phyloP scores from a whole-genome alignment of 2,113 vertebrate genomes.

The Danionella cerebrum region DNA sequence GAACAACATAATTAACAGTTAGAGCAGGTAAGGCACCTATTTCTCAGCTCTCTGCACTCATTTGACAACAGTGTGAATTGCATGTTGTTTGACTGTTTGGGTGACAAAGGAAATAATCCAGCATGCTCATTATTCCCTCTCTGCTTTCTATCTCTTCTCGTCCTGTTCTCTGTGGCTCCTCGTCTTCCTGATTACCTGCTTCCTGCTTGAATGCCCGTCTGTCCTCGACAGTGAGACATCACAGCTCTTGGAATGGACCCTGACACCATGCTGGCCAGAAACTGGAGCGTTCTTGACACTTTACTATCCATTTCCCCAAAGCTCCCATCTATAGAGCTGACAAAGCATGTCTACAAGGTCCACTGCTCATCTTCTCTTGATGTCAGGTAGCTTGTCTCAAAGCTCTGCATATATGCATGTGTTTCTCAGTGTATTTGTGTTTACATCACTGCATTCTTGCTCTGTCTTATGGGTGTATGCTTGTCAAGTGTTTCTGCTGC shows the following conservation, averaged over 20 bases:
- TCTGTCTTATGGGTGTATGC: background rate
- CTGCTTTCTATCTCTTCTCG: constrained; percentile 7
- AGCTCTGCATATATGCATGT: constrained; percentile 11
- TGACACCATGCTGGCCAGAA: constrained; percentile 28
- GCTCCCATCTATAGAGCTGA: constrained; percentile 28
- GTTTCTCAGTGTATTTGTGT: constrained; percentile 1
- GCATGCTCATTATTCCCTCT: constrained; percentile 18
- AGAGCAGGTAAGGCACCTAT: no score
- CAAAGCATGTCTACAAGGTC: constrained; percentile 34
- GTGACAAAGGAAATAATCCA: constrained; percentile 13
- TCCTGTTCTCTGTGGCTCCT: constrained; percentile 12
- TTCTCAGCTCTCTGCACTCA: background rate
- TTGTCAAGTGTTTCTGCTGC: constrained; percentile 12
- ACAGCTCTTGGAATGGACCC: constrained; percentile 22
- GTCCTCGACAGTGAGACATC: constrained; percentile 40
- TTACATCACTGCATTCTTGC: background rate
- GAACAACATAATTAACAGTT: no score
- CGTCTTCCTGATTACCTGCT: constrained; percentile 26
- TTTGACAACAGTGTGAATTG: background rate
- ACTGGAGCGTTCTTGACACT: constrained; percentile 30
- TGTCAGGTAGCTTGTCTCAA: constrained; percentile 24
- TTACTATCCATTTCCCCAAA: constrained; percentile 31
- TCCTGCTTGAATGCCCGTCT: constrained; percentile 8
- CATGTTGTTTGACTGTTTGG: background rate
- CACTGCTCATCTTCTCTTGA: constrained; percentile 36